Conservation (phyloP, 2,888 invertebrate species). For the Diaphora mendica region DNA sequence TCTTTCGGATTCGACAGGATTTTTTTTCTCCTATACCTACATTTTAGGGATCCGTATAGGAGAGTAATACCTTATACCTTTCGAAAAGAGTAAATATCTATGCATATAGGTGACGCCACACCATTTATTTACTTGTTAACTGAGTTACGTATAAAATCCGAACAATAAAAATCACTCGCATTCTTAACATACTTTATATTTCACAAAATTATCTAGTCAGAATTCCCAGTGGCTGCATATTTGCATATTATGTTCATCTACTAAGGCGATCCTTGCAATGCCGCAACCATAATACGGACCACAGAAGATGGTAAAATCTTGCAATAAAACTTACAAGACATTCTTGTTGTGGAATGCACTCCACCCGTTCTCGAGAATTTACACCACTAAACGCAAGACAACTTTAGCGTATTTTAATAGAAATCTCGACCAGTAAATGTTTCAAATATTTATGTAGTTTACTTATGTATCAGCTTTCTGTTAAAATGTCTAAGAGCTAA, state of each 20-base stretch:
- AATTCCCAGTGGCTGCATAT: slow-evolving; percentile 11
- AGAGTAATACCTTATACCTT: not conserved
- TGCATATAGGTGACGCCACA: not conserved
- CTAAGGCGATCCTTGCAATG: slow-evolving; percentile 32
- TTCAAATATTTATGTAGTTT: slow-evolving; percentile 34
- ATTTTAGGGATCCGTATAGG: not conserved
- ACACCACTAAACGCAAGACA: slow-evolving; percentile 59
- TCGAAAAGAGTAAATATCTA: not conserved
- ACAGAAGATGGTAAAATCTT: slow-evolving; percentile 69
- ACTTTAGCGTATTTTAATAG: slow-evolving; percentile 36
- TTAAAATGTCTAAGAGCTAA: not conserved
- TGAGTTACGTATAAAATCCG: not conserved
- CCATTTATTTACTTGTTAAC: not conserved
- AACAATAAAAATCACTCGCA: not conserved
- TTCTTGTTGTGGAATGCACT: slow-evolving; percentile 67
- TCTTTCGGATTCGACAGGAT: no score
- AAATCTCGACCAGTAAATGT: slow-evolving; percentile 28
- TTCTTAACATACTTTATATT: not conserved
- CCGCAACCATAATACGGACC: slow-evolving; percentile 46
- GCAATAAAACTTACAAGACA: slow-evolving; percentile 75
- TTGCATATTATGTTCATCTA: slow-evolving; percentile 18
- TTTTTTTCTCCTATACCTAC: no score
- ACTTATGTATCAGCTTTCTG: not conserved
- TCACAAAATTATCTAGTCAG: not conserved
- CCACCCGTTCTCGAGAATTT: slow-evolving; percentile 67